Base-by-base conservation (phyloP, 1,140 invertebrate genomes). In the Philotrypesis tridentata region DNA sequence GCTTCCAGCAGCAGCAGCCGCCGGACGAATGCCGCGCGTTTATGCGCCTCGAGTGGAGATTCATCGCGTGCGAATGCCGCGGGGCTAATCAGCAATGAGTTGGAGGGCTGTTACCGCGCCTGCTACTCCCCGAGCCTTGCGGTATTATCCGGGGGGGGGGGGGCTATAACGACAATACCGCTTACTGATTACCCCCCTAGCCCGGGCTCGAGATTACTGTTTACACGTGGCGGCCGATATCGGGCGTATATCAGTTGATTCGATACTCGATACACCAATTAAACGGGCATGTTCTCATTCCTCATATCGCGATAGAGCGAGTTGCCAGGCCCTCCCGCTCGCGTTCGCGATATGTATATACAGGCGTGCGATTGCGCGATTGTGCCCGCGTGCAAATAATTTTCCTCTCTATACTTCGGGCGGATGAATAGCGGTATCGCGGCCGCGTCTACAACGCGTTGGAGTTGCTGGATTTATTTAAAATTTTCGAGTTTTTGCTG, bases 241-340 rank as follows among this genome's bases (percentile, higher is more conserved):
- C 31, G 11, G 23, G n/a, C 31, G 7, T 81, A 81, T 60, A 75
- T 80, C 71, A 67, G 65, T 81, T 70, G 27, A 82, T 71, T 60
- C 65, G 65, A 77, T 82, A 70, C 43, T 68, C 43, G 63, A 70
- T 75, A 37, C 37, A 75, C 14, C 72, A 75, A 81, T 81, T 81
- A 68, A 75, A 68, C 43, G 72, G n/a, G 14, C 17, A 65, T 61
- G 33, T 80, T 73, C 6, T 21, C 65, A 75, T 60, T 68, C 65
- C 72, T 70, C 65, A 75, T 60, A 60, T 40, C 72, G 55, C 29
- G 63, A 61, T n/a, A n/a, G 21, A 25, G 25, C 17, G 7, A 67
- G 9, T n/a, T 37, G 23, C 33, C 37, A n/a, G n/a, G n/a, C 31
- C 2, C 65, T 31, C 65, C 55, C 33, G 3, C 33, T 37, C 33